phyloP scores from a whole-genome alignment of 2,888 invertebrate species.

The Latheticus oryzae region DNA sequence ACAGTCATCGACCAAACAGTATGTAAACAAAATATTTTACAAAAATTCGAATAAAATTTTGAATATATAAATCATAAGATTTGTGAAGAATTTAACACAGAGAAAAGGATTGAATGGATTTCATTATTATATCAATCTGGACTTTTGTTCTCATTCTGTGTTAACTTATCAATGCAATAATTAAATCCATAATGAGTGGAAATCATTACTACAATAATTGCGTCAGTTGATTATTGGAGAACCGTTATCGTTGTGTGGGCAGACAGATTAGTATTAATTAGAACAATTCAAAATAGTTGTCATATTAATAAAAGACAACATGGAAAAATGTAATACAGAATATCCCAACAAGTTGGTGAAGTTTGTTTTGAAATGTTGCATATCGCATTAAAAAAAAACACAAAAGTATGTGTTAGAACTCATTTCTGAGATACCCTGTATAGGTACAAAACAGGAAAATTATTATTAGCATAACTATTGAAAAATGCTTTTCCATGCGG shows the following conservation, averaged over 20 bases:
- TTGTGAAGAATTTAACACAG: no score
- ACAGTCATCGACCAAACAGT: slow-evolving; percentile 14
- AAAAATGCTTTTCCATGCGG: slow-evolving; percentile 26
- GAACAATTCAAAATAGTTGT: slow-evolving; percentile 50
- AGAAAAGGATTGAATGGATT: no score
- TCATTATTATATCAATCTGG: no score
- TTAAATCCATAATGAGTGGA: slow-evolving; percentile 58
- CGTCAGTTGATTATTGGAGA: slow-evolving; percentile 52
- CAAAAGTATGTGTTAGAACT: no score
- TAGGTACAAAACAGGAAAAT: no score
- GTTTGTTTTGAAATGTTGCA: no score
- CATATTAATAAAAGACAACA: slow-evolving; percentile 35
- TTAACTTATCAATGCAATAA: slow-evolving; percentile 54
- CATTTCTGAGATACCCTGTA: no score
- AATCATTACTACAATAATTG: slow-evolving; percentile 56
- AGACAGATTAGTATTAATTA: slow-evolving; percentile 57
- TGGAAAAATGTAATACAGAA: no score
- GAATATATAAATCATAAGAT: slow-evolving; percentile 26
- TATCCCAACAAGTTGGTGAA: no score
- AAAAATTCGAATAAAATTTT: slow-evolving; percentile 29
- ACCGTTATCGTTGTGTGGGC: slow-evolving; percentile 50
- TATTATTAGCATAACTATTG: no score
- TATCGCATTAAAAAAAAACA: no score
- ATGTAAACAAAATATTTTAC: slow-evolving; percentile 24
- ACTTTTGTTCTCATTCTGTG: slow-evolving; percentile 51